These are phyloP conservation scores for Cantharis rustica DNA, from an alignment of 2,888 invertebrate species.

Conservation along the genomic window DNA sequence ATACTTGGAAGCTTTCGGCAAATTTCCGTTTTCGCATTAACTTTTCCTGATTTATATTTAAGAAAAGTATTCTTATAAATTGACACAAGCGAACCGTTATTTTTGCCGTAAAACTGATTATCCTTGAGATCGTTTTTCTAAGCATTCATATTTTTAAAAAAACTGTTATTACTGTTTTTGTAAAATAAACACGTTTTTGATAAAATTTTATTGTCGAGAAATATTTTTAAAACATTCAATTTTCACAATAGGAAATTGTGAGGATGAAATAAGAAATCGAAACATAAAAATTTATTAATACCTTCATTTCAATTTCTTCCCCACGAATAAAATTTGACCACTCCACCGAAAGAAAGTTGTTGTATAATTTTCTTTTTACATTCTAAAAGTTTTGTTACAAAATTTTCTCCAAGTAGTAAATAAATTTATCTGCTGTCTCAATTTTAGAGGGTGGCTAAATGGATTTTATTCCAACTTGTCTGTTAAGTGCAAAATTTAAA, in stretches of 20 bases:
- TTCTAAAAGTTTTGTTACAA: background rate
- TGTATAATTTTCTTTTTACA: background rate
- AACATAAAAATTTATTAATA: background rate
- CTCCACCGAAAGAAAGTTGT: background rate
- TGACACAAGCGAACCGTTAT: background rate
- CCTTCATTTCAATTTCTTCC: background rate
- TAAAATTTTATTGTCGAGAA: background rate
- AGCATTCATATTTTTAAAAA: background rate
- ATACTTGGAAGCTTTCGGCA: slow-evolving; percentile 22
- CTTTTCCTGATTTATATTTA: slow-evolving; percentile 26
- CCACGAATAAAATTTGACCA: background rate
- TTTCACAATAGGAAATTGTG: background rate
- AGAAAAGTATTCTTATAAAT: slow-evolving; percentile 16
- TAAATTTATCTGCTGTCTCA: background rate
- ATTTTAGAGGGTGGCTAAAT: slow-evolving; percentile 1
- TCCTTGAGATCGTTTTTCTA: background rate
- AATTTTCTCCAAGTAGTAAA: background rate
- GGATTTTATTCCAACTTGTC: background rate
- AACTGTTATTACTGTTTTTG: background rate
- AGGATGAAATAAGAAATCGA: background rate
- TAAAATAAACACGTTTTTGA: background rate
- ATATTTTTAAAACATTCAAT: background rate
- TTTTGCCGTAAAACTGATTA: background rate
- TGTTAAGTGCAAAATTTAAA: slow-evolving; percentile 3
- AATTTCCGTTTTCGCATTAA: slow-evolving; percentile 24